Base-by-base conservation (phyloP, 2,888 invertebrate genomes). In the Nemurella pictetii region DNA sequence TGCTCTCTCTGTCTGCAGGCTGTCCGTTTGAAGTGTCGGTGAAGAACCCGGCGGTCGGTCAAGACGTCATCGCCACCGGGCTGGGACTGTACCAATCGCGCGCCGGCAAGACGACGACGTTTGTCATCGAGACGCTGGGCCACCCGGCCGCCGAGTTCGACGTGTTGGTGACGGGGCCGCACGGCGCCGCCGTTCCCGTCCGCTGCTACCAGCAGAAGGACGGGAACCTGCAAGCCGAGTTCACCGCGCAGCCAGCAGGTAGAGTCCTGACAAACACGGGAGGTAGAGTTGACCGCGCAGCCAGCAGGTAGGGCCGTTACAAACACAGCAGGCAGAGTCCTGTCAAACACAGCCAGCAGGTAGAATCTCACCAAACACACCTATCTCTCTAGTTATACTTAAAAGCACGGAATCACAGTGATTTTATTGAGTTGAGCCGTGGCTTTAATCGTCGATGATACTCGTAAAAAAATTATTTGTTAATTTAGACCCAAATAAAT, bases 171-270 rank as follows among this genome's bases (percentile, higher is more conserved):
- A 96, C 96, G 0, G 96, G 96, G 0, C 96, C 95, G 0, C 94
- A 95, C 7, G 94, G 95, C 0, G 93, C 94, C 87, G 96, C 96
- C 0, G 92, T 98, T 75, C 97, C 97, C 0, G 97, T 99, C 0
- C 91, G 98, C 85, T 98, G 99, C 89, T 98, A 98, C 90, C 98
- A 98, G 89, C 99, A 99, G 86, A 97, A 98, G 89, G 98, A 98
- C 86, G 99, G 99, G 0, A 95, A 98, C 89, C 92, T 98, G 85
- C 95, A 98, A 89, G 99, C 99, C 0, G 99, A 99, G 90, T 99
- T 96, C 90, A 95, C 95, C 25, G 95, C 96, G 35, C 94, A 95
- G 85, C 95, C 95, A 88, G 93, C 95, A 29, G 92, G 95, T 95
- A 88, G 90, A 89, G n/a, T n/a, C n/a, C n/a, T n/a, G n/a, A n/a